Evolutionary conservation across 2,797 vertebrate genomes (phyloP), one percentile per base, ranked within the genome.

Genomic region (Siniperca scherzeri): DNA sequence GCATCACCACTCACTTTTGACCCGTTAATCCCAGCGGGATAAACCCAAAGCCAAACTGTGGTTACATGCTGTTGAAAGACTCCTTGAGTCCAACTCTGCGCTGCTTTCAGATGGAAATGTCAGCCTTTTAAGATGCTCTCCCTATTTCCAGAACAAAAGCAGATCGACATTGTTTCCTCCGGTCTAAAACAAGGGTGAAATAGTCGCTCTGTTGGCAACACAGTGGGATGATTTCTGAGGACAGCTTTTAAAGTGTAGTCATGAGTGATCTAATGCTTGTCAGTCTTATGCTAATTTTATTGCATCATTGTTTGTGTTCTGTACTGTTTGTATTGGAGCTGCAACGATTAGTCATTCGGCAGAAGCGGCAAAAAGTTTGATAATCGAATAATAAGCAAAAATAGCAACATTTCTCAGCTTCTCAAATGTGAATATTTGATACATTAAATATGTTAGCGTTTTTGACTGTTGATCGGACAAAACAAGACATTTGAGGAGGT

Each of bases 31-130:
- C 30, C 30, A 25, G 4, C 5, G 22, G 71, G 48, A 61, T 60
- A 73, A 74, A 59, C 17, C 1, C 12, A 36, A 30, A 74, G 3
- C 21, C 19, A 22, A 42, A 44, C 65, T 36, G 52, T 11, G 19
- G 38, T 38, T 52, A 10, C 55, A 52, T 52, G 52, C 71, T 48
- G 16, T 5, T 42, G 0, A 46, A 40, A 72, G 67, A 74, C 36
- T 16, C 33, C 11, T 40, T 11, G 10, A 64, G 10, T 62, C 1
- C 3, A 33, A 27, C 69, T n/a, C 21, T 0, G 6, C 1, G 13
- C 56, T 72, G 70, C 48, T 71, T 89, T 77, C 22, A 57, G 16
- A 65, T 79, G 73, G 74, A 88, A 91, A 92, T 42, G 40, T 53
- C 11, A 0, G 21, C 66, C 2, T 70, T 73, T 85, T 50, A 52